Conservation (phyloP, 2,113 vertebrate genomes). For the Phodopus roborovskii region DNA sequence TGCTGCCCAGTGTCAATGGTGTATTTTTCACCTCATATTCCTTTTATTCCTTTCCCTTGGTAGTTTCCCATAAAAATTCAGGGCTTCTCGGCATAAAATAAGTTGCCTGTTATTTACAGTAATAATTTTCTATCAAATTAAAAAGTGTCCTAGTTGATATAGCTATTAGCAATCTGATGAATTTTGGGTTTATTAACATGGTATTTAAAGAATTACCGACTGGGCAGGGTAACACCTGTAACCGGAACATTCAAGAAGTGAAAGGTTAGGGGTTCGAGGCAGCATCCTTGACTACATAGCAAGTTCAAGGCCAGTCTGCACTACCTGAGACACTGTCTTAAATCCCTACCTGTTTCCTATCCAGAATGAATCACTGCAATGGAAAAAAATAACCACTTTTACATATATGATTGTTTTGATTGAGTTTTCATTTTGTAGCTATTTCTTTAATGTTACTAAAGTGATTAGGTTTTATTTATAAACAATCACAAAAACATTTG, state of each 20-base stretch:
- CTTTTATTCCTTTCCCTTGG: constrained; percentile 5
- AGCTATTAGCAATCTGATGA: not conserved
- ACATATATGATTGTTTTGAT: constrained; percentile 61
- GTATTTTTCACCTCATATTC: not conserved
- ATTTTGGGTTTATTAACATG: not conserved
- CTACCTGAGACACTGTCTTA: not conserved
- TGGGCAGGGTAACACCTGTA: not conserved
- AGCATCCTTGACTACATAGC: not conserved
- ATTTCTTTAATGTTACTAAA: constrained; percentile 41
- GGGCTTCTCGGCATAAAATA: constrained; percentile 45
- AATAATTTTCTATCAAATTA: constrained; percentile 62
- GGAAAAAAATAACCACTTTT: constrained; percentile 59
- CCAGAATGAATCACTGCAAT: not conserved
- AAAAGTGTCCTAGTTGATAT: constrained; percentile 37
- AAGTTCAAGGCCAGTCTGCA: not conserved
- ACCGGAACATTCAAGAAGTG: not conserved
- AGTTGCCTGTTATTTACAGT: constrained; percentile 35
- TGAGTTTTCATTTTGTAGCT: constrained; percentile 28
- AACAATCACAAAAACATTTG: constrained; percentile 25
- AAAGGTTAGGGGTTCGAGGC: not conserved
- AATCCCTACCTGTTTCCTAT: not conserved
- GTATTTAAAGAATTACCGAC: constrained; percentile 21
- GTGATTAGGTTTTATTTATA: constrained; percentile 43
- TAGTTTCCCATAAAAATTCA: constrained; percentile 52
- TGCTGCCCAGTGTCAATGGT: not conserved